Base-by-base conservation (phyloP, 2,888 invertebrate species). In the Linhomoeus sp. region DNA sequence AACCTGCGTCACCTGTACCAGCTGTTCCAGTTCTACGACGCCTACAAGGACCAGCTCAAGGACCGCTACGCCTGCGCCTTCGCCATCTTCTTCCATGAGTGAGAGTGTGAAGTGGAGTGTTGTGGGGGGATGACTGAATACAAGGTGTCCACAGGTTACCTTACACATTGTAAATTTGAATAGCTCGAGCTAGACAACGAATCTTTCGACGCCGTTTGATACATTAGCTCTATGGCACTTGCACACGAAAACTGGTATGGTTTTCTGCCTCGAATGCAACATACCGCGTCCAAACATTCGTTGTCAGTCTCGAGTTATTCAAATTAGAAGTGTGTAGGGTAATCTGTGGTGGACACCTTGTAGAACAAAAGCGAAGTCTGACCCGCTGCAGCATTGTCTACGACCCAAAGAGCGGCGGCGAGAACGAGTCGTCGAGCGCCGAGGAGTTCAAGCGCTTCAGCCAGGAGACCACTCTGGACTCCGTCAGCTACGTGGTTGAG, bases 51-150 rank as follows among this genome's bases (percentile, higher is more conserved):
- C 24, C 47, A 41, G n/a, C 47, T 59, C 2, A 37, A 33, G 9
- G 40, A 50, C 39, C 36, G 45, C 23, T 45, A 41, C 2, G 82
- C 81, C 40, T 84, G 84, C 59, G 65, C 82, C 5, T 66, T 84
- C 45, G 85, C 84, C 0, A 79, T 83, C 65, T 68, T 84, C 41
- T 75, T 81, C 43, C 85, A 83, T 58, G 81, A 80, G 72, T 81
- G 78, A 66, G 76, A 75, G 29, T 12, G 29, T 5, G 12, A 12
- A 29, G 29, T 5, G 29, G 29, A 12, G 5, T 12, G n/a, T n/a
- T n/a, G n/a, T n/a, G 22, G 19, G 19, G 19, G 19, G 22, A 9
- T 38, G 38, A 22, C 5, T 38, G 38, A 15, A 38, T 38, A 22
- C n/a, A n/a, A n/a, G n/a, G n/a, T n/a, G n/a, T n/a, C n/a, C n/a